These are phyloP conservation scores for Parnassius smintheus DNA, from an alignment of 2,888 invertebrate species.

Conservation along the genomic window DNA sequence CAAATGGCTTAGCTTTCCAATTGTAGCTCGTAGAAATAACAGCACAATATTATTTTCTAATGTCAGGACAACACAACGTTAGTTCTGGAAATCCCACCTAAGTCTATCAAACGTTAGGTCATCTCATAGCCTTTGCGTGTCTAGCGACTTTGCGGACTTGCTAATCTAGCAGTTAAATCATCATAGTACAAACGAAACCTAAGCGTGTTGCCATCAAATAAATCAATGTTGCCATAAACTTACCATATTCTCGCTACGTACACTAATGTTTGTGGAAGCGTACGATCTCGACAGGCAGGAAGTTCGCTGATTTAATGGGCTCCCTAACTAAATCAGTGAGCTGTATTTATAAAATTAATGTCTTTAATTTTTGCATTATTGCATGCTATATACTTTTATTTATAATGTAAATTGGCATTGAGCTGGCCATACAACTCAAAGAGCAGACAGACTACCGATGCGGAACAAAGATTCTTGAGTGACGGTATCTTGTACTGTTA, in stretches of 20 bases:
- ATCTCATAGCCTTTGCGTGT: conserved; percentile 25
- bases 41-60: conserved; percentile 12
- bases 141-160: conserved; percentile 14
- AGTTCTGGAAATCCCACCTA: conserved; percentile 20
- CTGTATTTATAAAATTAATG: no score
- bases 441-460: no score
- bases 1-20: background rate
- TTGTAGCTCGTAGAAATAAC: background rate
- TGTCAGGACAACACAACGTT: conserved; percentile 6
- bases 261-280: conserved; percentile 12
- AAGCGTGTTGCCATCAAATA: conserved; percentile 28
- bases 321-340: background rate
- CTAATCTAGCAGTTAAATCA: conserved; percentile 23
- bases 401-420: no score
- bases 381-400: no score
- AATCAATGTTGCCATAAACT: conserved; percentile 26
- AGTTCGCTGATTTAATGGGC: conserved; percentile 9
- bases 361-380: no score
- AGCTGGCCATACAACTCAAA: no score
- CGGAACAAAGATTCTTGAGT: no score
- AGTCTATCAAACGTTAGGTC: conserved; percentile 24
- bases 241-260: conserved; percentile 22
- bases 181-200: conserved; percentile 24
- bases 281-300: conserved; percentile 2
- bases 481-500: no score